Evolutionary conservation across 2,888 invertebrate genomes (phyloP).

Genomic region (Scaptomyza reducta): DNA sequence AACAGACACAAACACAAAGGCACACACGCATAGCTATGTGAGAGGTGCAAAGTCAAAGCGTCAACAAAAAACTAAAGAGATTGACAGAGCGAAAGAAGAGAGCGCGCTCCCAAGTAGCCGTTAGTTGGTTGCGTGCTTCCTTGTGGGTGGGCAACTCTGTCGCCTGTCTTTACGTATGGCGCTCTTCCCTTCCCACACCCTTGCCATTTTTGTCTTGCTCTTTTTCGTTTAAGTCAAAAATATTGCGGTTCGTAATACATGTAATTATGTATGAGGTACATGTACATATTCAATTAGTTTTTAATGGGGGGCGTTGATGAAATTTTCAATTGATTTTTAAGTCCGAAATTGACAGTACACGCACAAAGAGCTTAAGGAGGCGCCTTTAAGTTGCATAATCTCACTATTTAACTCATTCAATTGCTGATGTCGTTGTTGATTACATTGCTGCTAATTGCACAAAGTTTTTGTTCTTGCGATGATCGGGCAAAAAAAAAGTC

Average conservation of each 20-base stretch:
- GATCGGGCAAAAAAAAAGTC: constrained; percentile 17
- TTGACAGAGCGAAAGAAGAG: constrained; percentile 18
- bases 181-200: neutral
- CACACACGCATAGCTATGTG: constrained; percentile 19
- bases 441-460: constrained; percentile 41
- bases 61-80: constrained; percentile 30
- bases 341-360: constrained; percentile 61
- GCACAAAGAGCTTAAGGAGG: constrained; percentile 47
- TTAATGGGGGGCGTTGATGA: constrained; percentile 63
- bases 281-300: constrained; percentile 66
- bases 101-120: constrained; percentile 15
- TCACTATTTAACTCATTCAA: neutral
- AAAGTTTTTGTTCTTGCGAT: constrained; percentile 22
- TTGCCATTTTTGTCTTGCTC: constrained; percentile 1
- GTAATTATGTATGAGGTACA: neutral
- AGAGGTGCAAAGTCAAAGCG: constrained; percentile 66
- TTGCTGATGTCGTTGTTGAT: constrained; percentile 16
- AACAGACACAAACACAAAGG: constrained; percentile 8
- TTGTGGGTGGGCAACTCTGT: constrained; percentile 46
- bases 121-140: constrained; percentile 15
- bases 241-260: constrained; percentile 24
- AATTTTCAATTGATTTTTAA: constrained; percentile 75
- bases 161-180: constrained; percentile 25
- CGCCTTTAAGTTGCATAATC: constrained; percentile 51
- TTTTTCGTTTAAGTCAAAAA: constrained; percentile 42